Base-by-base conservation (phyloP, 2,888 invertebrate genomes). In the Xanthostigma xanthostigma region DNA sequence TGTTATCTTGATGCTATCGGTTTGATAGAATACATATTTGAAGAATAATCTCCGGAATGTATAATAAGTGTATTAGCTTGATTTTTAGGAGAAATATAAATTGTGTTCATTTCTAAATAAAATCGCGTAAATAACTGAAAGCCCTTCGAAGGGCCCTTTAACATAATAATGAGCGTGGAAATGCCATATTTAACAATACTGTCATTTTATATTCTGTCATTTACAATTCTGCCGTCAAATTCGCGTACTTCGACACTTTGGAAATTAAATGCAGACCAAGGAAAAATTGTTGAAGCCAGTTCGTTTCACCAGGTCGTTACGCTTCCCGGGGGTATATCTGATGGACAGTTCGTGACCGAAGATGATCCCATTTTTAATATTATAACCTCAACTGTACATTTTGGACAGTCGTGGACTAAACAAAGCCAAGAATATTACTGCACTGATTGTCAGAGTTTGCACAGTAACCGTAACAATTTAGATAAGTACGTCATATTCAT, bases 211-310 rank as follows among this genome's bases (percentile, higher is more conserved):
- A 73, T 82, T 62, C 74, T 84, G 64, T 79, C 79, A 55, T 76
- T 82, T 63, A 79, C 83, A 69, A 76, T 83, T 60, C 74, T 83
- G 59, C 66, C 66, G 50, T 85, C 81, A 55, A 89, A 88, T 69
- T 87, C 89, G 37, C 76, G 85, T 57, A 85, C 87, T 13, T 87
- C 88, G 47, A 83, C 81, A 58, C 73, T 86, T 62, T 91, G 90
- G 90, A 81, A 82, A 68, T 69, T 91, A 51, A 87, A 81, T 64
- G 70, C 75, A 45, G 84, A 86, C 58, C 81, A 79, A 62, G 84
- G 82, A 47, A 80, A 81, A 68, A 82, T 86, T 51, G 75, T 83
- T 51, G 82, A 81, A 59, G 78, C 74, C 43, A 76, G 67, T 57
- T 73, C 71, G 52, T 67, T 76, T 60, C 65, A 73, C 52, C 73